A percentile compares a stretch with the other conserved stretches of the same genome.
Evolutionary conservation across 1,140 invertebrate species (phyloP).

Genomic region (Amphibalanus amphitrite): DNA sequence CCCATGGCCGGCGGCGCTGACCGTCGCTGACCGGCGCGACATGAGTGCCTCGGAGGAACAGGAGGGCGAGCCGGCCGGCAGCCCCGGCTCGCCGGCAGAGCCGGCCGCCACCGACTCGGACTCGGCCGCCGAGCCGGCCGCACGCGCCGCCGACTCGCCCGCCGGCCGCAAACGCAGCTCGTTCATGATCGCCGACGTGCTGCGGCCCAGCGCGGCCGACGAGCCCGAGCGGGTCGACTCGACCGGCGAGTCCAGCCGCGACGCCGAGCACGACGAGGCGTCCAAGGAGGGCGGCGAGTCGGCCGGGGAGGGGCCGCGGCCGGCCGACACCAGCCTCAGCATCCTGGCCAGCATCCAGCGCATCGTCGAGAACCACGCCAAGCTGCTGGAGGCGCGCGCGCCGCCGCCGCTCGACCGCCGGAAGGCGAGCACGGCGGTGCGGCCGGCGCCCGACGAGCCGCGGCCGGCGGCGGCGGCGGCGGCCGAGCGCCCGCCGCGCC

Average conservation of each 20-base stretch:
- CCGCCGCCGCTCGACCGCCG: slow-evolving; percentile 28
- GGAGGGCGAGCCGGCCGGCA: no score
- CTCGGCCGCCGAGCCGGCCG: not conserved
- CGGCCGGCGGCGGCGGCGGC: not conserved
- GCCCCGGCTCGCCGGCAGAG: not conserved
- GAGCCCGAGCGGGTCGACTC: not conserved
- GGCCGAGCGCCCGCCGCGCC: not conserved
- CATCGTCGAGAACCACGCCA: slow-evolving; percentile 2
- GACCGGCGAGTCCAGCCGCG: not conserved
- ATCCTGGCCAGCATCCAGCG: slow-evolving; percentile 3
- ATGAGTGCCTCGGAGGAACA: not conserved
- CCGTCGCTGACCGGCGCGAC: no score
- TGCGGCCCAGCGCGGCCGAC: not conserved
- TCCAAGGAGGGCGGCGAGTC: not conserved
- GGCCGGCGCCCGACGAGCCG: not conserved
- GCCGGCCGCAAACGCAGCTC: not conserved
- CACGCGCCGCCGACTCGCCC: not conserved
- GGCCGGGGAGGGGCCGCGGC: no score
- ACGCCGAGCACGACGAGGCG: not conserved
- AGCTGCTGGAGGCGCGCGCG: not conserved
- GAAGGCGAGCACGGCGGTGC: slow-evolving; percentile 14
- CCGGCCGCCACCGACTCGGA: not conserved
- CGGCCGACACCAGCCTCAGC: not conserved
- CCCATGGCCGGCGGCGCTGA: not conserved
- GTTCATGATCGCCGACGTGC: slow-evolving; percentile 3